A percentile compares a stretch with the other conserved stretches of the same genome.
These are phyloP conservation scores for Mastacembelus armatus DNA, from an alignment of 2,797 vertebrate species.

Conservation along the genomic window DNA sequence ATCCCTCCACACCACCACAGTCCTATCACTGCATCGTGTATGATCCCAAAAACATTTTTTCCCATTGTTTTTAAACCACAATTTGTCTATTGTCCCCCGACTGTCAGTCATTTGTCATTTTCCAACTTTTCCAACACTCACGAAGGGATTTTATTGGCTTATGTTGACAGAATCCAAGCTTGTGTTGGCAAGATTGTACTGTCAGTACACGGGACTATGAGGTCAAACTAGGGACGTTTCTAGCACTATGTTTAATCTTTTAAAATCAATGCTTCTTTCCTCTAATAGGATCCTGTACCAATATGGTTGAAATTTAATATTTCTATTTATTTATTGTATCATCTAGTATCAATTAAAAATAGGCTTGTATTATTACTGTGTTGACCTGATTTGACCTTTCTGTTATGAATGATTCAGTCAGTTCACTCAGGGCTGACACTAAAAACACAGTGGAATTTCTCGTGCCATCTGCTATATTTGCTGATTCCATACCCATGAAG, in stretches of 20 bases:
- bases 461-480: conserved; percentile 24
- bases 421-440: conserved; percentile 18
- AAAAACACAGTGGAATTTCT: conserved; percentile 43
- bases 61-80: conserved; percentile 64
- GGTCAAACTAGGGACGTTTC: conserved; percentile 56
- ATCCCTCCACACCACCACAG: conserved; percentile 37
- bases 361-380: conserved; percentile 13
- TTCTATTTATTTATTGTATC: conserved; percentile 26
- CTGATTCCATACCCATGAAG: conserved; percentile 53
- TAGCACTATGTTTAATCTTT: conserved; percentile 41
- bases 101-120: conserved; percentile 63
- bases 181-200: conserved; percentile 60
- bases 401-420: conserved; percentile 35
- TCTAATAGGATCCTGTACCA: conserved; percentile 7
- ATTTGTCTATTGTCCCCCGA: conserved; percentile 53
- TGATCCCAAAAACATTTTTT: conserved; percentile 41
- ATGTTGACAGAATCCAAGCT: conserved; percentile 56
- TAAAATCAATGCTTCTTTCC: conserved; percentile 17
- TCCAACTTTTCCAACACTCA: conserved; percentile 63
- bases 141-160: conserved; percentile 64
- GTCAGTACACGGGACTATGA: conserved; percentile 32
- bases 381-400: conserved; percentile 39
- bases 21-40: conserved; percentile 45
- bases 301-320: neutral
- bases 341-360: conserved; percentile 13